A percentile compares a stretch with the other conserved stretches of the same genome.
These are phyloP conservation scores for Penaeus vannamei DNA, from an alignment of 1,140 invertebrate genomes.

Conservation along the genomic window DNA sequence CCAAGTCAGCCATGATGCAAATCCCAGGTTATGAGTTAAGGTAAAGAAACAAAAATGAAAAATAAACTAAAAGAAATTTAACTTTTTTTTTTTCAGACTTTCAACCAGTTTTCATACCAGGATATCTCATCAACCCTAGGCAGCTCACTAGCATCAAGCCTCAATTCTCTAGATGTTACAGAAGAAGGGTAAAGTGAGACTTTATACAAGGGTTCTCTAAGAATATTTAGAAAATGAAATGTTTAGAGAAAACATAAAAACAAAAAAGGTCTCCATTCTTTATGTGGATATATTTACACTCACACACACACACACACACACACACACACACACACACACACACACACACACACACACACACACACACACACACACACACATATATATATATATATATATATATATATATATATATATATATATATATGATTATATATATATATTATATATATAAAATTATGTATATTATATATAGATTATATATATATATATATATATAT, in stretches of 20 bases:
- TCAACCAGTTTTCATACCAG: slow-evolving; percentile 61
- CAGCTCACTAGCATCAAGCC: slow-evolving; percentile 59
- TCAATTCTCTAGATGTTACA: slow-evolving; percentile 56
- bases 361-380: neutral
- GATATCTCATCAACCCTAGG: slow-evolving; percentile 58
- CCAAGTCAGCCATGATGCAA: too few species aligned
- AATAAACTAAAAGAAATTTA: neutral
- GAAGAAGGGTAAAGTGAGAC: slow-evolving; percentile 49
- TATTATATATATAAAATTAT: slow-evolving; percentile 12
- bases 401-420: neutral
- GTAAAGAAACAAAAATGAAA: too few species aligned
- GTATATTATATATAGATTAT: too few species aligned
- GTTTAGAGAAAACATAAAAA: neutral
- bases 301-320: neutral
- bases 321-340: neutral
- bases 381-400: slow-evolving; percentile 16
- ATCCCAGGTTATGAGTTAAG: too few species aligned
- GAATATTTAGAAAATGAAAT: neutral
- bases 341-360: neutral
- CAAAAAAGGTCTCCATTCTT: neutral
- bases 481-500: neutral
- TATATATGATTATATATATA: slow-evolving; percentile 21
- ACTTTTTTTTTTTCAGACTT: slow-evolving; percentile 12
- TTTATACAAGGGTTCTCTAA: neutral
- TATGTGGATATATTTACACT: neutral